These are phyloP conservation scores for Parnassius smintheus DNA, from an alignment of 2,888 invertebrate species.

Conservation along the genomic window DNA sequence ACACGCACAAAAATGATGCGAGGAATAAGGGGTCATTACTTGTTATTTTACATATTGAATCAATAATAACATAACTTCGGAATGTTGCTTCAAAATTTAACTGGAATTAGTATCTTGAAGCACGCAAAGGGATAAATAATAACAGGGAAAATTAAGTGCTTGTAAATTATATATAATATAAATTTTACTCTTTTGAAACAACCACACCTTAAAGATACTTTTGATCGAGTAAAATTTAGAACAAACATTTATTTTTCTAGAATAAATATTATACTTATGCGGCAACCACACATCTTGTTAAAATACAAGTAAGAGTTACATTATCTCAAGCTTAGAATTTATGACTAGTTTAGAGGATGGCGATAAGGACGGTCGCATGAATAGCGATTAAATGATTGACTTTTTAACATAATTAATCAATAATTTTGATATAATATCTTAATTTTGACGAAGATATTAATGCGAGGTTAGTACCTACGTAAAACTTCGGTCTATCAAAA, in stretches of 20 bases:
- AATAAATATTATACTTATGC: conserved; percentile 1
- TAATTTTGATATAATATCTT: conserved; percentile 64
- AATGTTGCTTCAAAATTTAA: conserved; percentile 67
- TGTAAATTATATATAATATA: too few relatives aligned
- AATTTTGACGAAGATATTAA: conserved; percentile 67
- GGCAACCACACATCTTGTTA: conserved; percentile 49
- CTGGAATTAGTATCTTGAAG: conserved; percentile 66
- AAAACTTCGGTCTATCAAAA: conserved; percentile 49
- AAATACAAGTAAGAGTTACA: conserved; percentile 53
- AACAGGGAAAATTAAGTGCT: conserved; percentile 33
- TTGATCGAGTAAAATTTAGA: too few relatives aligned
- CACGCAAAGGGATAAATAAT: conserved; percentile 55
- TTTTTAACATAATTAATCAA: conserved; percentile 60
- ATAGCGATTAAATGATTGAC: conserved; percentile 68
- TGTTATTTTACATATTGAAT: conserved; percentile 58
- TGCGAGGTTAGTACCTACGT: conserved; percentile 71
- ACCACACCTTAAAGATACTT: too few relatives aligned
- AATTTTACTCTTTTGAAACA: too few relatives aligned
- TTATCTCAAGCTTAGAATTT: conserved; percentile 63
- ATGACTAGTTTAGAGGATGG: conserved; percentile 81
- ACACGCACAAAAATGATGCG: conserved; percentile 69
- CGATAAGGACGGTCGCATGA: conserved; percentile 78
- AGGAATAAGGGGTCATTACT: conserved; percentile 53
- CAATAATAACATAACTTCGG: conserved; percentile 61
- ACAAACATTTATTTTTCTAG: too few relatives aligned